Percentiles rank a stretch among this genome's conserved stretches.
Evolutionary conservation across 2,113 vertebrate species (phyloP).

Genomic region (Chamaea fasciata): DNA sequence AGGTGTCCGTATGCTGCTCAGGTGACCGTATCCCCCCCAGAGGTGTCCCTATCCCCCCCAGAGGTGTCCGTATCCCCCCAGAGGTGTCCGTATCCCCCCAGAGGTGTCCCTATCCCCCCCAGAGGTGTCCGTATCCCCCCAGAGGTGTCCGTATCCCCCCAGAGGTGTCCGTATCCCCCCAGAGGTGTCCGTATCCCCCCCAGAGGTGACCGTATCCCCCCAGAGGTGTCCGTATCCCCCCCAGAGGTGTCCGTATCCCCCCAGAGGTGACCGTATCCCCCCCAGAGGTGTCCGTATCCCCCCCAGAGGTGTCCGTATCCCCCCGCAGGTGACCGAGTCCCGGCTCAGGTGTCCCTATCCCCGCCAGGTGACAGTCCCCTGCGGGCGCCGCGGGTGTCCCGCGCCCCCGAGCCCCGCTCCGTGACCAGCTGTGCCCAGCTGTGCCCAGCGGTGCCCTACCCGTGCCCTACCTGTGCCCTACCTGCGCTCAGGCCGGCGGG

Average conservation of each 20-base stretch:
- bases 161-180: background rate
- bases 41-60: background rate
- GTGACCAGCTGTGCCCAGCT: background rate
- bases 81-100: background rate
- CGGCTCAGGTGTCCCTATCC: background rate
- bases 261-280: background rate
- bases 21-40: background rate
- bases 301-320: background rate
- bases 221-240: no score
- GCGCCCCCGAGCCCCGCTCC: background rate
- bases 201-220: background rate
- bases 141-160: background rate
- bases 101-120: background rate
- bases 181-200: background rate
- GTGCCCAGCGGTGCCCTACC: background rate
- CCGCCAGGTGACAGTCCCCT: fast-evolving
- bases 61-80: background rate
- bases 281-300: no score
- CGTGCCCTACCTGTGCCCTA: background rate
- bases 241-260: no score
- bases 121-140: background rate
- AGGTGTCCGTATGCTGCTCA: no score
- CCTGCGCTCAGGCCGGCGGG: background rate
- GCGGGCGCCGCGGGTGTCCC: background rate
- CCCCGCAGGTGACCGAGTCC: background rate